A percentile compares a stretch with the other conserved stretches of the same genome.
Evolutionary conservation across 2,888 invertebrate species (phyloP).

Genomic region (Pterostichus niger): DNA sequence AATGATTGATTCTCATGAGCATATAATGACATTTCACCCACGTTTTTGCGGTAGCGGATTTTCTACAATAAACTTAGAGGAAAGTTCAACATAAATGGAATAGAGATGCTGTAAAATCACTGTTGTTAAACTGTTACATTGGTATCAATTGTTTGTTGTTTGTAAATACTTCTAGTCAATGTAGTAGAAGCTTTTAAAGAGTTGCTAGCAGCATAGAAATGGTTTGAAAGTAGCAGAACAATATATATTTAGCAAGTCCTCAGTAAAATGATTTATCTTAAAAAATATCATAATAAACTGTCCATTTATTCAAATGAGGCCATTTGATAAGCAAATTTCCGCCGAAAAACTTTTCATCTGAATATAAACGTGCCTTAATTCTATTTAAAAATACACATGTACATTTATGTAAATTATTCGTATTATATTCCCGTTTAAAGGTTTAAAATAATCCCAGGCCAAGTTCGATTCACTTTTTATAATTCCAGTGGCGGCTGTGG

Average conservation of each 20-base stretch:
- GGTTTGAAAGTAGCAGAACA: neutral
- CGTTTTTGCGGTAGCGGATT: too few species aligned
- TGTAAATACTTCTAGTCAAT: too few species aligned
- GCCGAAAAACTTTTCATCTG: conserved; percentile 47
- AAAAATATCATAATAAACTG: conserved; percentile 17
- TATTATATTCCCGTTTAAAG: conserved; percentile 49
- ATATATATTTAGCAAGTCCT: conserved; percentile 10
- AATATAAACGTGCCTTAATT: conserved; percentile 50
- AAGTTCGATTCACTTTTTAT: conserved; percentile 55
- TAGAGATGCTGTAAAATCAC: too few species aligned
- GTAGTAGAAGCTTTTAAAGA: neutral
- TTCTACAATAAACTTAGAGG: too few species aligned
- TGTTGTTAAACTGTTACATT: too few species aligned
- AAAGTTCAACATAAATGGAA: too few species aligned
- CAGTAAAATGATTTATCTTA: conserved; percentile 1
- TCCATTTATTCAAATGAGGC: conserved; percentile 44
- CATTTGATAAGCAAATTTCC: conserved; percentile 43
- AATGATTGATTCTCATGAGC: too few species aligned
- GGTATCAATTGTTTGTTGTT: too few species aligned
- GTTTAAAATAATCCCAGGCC: conserved; percentile 47
- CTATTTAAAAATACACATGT: conserved; percentile 50
- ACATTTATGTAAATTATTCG: conserved; percentile 55
- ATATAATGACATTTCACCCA: too few species aligned
- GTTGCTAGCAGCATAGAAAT: neutral
- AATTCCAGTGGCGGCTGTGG: conserved; percentile 32